phyloP scores from a whole-genome alignment of 2,113 vertebrate genomes.

The Passer montanus region DNA sequence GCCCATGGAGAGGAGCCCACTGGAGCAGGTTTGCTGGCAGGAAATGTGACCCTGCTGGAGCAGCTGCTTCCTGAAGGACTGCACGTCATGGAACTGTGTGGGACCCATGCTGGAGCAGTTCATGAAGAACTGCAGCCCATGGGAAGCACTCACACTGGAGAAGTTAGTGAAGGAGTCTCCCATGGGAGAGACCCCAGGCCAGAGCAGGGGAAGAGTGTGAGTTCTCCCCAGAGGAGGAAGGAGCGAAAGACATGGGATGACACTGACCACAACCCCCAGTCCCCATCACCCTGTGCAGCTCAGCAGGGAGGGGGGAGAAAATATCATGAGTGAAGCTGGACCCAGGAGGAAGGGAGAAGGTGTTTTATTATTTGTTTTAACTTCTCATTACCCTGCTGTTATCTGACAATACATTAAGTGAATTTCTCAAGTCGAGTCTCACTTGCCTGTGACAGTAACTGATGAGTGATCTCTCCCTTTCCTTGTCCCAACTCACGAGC shows the following conservation, averaged over 20 bases:
- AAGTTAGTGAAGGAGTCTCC: not conserved
- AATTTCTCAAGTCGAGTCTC: fast-evolving
- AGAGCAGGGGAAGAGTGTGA: not conserved
- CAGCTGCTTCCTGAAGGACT: not conserved
- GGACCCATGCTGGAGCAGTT: not conserved
- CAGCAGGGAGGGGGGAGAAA: not conserved
- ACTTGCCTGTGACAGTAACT: not conserved
- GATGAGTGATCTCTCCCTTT: not conserved
- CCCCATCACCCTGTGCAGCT: not conserved
- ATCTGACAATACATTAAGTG: not conserved
- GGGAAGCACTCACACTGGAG: not conserved
- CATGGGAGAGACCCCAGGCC: not conserved
- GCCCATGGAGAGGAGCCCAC: not conserved
- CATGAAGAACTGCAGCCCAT: fast-evolving
- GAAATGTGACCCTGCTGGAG: not conserved
- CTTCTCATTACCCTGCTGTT: not conserved
- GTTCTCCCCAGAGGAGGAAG: not conserved
- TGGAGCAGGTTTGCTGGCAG: not conserved
- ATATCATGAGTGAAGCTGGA: not conserved
- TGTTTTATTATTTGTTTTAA: not conserved
- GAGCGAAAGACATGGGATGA: not conserved
- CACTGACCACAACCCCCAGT: not conserved
- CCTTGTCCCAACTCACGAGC: not conserved
- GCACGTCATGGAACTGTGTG: fast-evolving
- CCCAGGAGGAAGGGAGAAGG: not conserved